Conservation (phyloP, 2,888 invertebrate genomes). For the Lycophotia porphyrea region DNA sequence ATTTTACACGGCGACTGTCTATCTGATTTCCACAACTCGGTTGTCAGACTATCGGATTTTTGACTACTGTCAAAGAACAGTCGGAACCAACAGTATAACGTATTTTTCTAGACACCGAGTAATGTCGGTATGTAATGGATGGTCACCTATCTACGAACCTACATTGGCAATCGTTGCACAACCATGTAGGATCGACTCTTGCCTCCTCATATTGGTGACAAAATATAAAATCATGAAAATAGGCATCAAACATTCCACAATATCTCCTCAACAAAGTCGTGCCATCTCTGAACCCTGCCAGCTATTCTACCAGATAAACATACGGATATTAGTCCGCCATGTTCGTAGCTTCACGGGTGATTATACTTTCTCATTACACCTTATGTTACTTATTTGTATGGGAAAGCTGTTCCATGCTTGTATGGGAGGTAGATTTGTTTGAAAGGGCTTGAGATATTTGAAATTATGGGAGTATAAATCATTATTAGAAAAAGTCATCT, state of each 20-base stretch:
- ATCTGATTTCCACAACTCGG: no score
- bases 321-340: slow-evolving; percentile 17
- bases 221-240: no score
- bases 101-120: no score
- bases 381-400: slow-evolving; percentile 9
- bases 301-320: slow-evolving; percentile 35
- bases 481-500: background rate
- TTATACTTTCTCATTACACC: slow-evolving; percentile 54
- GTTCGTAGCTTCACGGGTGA: slow-evolving; percentile 31
- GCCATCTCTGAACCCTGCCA: background rate
- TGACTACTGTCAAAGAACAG: no score
- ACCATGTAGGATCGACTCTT: no score
- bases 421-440: background rate
- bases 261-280: background rate
- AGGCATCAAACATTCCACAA: background rate
- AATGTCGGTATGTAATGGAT: no score
- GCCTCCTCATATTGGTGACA: no score
- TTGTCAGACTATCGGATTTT: no score
- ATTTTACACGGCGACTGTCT: no score
- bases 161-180: no score
- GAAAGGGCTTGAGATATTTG: background rate
- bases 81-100: no score
- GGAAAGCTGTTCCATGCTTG: background rate
- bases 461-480: background rate
- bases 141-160: no score